Evolutionary conservation across 2,113 vertebrate species (phyloP).

Genomic region (Crotalus horridus): DNA sequence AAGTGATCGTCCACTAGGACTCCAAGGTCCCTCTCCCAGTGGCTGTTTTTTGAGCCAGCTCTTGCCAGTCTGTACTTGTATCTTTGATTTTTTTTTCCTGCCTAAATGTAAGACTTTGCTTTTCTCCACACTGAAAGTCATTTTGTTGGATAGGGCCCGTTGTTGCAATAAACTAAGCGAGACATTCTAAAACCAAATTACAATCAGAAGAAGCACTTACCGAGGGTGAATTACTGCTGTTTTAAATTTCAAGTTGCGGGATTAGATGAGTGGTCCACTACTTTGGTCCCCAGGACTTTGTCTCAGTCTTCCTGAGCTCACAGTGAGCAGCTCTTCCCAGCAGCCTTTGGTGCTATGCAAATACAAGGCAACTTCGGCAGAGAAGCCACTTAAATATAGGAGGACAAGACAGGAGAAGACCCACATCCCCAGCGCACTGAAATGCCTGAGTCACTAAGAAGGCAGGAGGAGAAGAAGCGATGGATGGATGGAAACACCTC

Average conservation of each 20-base stretch:
- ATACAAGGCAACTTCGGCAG: background rate
- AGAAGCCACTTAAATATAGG: background rate
- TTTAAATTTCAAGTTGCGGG: background rate
- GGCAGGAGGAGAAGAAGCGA: background rate
- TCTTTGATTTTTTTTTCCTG: too few species aligned
- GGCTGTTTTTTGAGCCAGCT: too few species aligned
- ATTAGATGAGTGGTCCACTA: rapidly evolving
- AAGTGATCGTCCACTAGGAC: too few species aligned
- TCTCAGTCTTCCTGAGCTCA: too few species aligned
- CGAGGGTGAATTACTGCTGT: background rate
- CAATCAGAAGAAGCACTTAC: background rate
- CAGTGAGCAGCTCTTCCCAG: background rate
- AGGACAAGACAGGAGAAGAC: background rate
- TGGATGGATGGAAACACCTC: background rate
- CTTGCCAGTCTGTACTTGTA: too few species aligned
- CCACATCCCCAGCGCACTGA: rapidly evolving
- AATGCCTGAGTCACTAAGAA: background rate
- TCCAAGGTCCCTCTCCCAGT: too few species aligned
- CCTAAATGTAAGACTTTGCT: too few species aligned
- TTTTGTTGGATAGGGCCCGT: too few species aligned
- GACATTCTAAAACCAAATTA: background rate
- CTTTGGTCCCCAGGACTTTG: background rate
- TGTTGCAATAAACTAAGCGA: background rate
- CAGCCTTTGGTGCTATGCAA: background rate
- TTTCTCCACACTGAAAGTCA: too few species aligned